These are phyloP conservation scores for Acanthoscelides obtectus DNA, from an alignment of 2,888 invertebrate genomes.

Conservation along the genomic window DNA sequence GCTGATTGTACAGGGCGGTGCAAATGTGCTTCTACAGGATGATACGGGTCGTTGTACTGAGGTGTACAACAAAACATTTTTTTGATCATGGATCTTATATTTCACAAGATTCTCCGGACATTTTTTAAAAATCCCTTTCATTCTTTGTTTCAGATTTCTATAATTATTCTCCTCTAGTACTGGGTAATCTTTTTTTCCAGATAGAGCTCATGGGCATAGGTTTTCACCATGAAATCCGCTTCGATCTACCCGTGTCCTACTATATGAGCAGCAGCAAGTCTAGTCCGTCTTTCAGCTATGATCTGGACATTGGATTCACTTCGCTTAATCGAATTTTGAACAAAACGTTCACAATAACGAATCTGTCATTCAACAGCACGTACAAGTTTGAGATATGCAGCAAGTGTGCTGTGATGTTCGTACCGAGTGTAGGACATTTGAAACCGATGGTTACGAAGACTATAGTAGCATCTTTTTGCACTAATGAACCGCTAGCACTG, in stretches of 20 bases:
- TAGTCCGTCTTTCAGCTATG: constrained; percentile 23
- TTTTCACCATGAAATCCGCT: constrained; percentile 18
- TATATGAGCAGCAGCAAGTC: background rate
- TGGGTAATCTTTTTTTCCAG: constrained; percentile 25
- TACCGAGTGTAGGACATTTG: constrained; percentile 50
- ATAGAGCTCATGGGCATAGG: constrained; percentile 38
- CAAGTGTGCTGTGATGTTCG: constrained; percentile 43
- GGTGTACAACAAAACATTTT: no score
- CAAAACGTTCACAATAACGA: constrained; percentile 45
- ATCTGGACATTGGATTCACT: constrained; percentile 44
- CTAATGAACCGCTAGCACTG: constrained; percentile 42
- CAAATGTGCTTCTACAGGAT: no score
- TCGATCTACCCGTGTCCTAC: background rate
- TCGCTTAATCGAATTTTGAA: constrained; percentile 41
- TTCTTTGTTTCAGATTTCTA: no score
- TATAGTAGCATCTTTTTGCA: constrained; percentile 50
- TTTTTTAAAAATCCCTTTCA: no score
- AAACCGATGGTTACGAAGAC: constrained; percentile 47
- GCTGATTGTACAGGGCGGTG: no score
- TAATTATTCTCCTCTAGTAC: no score
- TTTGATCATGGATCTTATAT: no score
- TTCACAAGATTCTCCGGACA: no score
- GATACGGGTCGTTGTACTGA: no score
- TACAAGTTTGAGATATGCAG: constrained; percentile 46
- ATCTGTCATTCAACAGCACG: constrained; percentile 37